Percentiles rank a stretch among this genome's conserved stretches.
These are phyloP conservation scores for Trogon melanurus DNA, from an alignment of 2,113 vertebrate species.

Conservation along the genomic window DNA sequence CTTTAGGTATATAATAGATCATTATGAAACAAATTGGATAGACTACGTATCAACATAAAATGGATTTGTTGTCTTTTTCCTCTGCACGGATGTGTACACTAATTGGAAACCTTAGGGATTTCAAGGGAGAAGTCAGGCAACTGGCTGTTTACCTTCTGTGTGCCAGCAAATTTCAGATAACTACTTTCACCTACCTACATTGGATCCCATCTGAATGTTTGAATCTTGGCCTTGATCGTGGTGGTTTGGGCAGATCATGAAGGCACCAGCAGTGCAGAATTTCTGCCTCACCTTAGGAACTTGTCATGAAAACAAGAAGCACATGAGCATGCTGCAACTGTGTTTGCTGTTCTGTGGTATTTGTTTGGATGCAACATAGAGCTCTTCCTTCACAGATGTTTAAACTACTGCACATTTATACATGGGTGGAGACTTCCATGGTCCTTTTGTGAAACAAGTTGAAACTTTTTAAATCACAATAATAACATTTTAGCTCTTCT, in stretches of 20 bases:
- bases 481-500: not conserved
- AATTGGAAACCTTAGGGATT: not conserved
- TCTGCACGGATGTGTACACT: not conserved
- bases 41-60: not conserved
- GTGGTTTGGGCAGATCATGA: not conserved
- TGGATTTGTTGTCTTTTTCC: constrained; percentile 19
- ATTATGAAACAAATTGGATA: constrained; percentile 10
- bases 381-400: not conserved
- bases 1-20: constrained; percentile 8
- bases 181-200: not conserved
- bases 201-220: not conserved
- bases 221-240: not conserved
- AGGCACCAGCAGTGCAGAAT: not conserved
- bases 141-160: not conserved
- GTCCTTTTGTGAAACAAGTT: not conserved
- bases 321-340: not conserved
- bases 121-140: not conserved
- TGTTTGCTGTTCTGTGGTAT: not conserved
- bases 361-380: not conserved
- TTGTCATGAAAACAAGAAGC: not conserved
- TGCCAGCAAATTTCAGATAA: constrained; percentile 14
- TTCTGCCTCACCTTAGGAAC: not conserved
- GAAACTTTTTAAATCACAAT: not conserved
- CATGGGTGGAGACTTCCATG: not conserved
- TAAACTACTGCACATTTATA: not conserved